Evolutionary conservation across 2,113 vertebrate species (phyloP).

Genomic region (Monarcha castaneiventris): DNA sequence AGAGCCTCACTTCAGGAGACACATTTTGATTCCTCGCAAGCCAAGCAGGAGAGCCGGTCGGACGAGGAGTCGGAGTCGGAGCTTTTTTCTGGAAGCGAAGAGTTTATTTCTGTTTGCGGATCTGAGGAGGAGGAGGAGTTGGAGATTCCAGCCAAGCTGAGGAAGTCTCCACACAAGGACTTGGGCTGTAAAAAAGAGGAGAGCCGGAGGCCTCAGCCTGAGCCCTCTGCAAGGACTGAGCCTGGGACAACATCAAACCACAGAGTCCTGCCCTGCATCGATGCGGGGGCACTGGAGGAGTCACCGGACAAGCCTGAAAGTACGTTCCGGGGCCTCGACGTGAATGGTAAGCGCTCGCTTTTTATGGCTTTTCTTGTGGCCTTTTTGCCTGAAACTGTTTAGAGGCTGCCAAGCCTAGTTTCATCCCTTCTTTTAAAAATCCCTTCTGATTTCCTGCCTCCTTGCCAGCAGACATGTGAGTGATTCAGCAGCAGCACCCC

Average conservation of each 20-base stretch:
- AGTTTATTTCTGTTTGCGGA: conserved; percentile 93
- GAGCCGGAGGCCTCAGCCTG: conserved; percentile 85
- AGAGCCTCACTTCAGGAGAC: conserved; percentile 96
- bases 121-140: conserved; percentile 86
- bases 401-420: neutral
- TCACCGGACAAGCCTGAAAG: conserved; percentile 71
- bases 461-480: neutral
- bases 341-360: conserved; percentile 77
- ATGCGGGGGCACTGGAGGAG: conserved; percentile 59
- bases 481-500: neutral
- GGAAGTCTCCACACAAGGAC: conserved; percentile 92
- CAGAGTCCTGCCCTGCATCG: conserved; percentile 64
- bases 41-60: conserved; percentile 84
- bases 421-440: neutral
- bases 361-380: neutral
- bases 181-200: conserved; percentile 92
- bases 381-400: neutral
- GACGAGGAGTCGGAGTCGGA: conserved; percentile 96
- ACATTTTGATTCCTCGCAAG: conserved; percentile 89
- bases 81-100: conserved; percentile 96
- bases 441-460: neutral
- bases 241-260: conserved; percentile 78
- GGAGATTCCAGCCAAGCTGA: conserved; percentile 78
- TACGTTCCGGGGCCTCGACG: conserved; percentile 72
- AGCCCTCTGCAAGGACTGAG: conserved; percentile 77